Evolutionary conservation across 2,113 vertebrate genomes (phyloP).

Genomic region (Sylvia atricapilla): DNA sequence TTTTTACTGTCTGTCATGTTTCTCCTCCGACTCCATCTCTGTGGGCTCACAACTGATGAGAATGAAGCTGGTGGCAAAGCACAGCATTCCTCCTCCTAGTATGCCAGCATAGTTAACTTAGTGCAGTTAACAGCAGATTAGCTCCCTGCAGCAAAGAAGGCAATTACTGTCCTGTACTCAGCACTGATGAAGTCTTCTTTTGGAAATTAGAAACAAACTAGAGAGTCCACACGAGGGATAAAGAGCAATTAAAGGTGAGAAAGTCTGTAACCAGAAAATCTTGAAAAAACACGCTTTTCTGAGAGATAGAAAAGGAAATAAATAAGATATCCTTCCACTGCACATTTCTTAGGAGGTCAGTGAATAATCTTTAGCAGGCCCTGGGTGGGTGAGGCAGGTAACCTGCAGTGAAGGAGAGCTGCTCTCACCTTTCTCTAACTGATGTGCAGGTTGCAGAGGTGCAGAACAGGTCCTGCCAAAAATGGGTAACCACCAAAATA

Average conservation of each 20-base stretch:
- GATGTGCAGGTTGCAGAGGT: not conserved
- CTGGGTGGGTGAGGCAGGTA: not conserved
- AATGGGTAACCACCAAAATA: not conserved
- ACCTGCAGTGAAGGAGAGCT: not conserved
- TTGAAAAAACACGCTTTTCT: not conserved
- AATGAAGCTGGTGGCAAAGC: not conserved
- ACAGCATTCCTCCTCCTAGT: not conserved
- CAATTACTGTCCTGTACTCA: not conserved
- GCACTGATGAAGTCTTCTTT: not conserved
- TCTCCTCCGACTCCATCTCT: not conserved
- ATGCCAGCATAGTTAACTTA: not conserved
- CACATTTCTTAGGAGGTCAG: not conserved
- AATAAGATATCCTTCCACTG: not conserved
- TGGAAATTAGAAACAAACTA: slow-evolving; percentile 14
- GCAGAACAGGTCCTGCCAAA: not conserved
- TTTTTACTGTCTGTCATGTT: not conserved
- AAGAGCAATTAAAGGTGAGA: slow-evolving; percentile 10
- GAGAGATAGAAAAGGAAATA: not conserved
- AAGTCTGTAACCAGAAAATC: not conserved
- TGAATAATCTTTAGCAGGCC: not conserved
- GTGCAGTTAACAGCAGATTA: not conserved
- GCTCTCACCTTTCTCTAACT: not conserved
- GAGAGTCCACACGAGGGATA: not conserved
- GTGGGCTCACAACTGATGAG: not conserved
- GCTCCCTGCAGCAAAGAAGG: not conserved